Base-by-base conservation (phyloP, 2,797 vertebrate genomes). In the Acomys russatus region DNA sequence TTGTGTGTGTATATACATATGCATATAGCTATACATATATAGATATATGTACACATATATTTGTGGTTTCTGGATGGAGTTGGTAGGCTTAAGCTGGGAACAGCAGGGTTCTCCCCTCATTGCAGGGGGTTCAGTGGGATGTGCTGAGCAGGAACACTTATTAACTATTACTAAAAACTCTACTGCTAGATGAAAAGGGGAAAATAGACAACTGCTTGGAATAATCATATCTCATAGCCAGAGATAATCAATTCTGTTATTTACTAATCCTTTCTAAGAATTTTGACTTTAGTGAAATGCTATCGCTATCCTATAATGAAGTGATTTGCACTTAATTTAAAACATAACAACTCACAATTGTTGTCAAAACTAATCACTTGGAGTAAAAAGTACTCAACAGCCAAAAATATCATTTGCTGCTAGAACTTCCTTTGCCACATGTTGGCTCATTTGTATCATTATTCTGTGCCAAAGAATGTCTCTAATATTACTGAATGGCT, bases 401-500 rank as follows among this genome's bases (percentile, higher is more conserved):
- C 80, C 44, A 87, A 93, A 44, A 44, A 86, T 3, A 9, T 0
- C 94, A 77, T 91, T 97, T 97, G 44, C 56, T 87, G 25, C 79
- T 70, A n/a, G 11, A 70, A 68, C 9, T n/a, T 68, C 18, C n/a
- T 54, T 54, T 64, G n/a, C 59, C n/a, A 83, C 38, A 38, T 63
- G 6, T 49, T 85, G 30, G 30, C 11, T 70, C 44, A 54, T 51
- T 86, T 70, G 20, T 25, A 17, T 51, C 49, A 25, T 25, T 35
- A 7, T 80, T 93, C 93, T 84, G 83, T 28, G 68, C 77, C 78
- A 96, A 63, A 79, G 73, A n/a, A 93, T 98, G 14, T 97, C 92
- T 94, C 90, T 90, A 96, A 96, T 20, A 59, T 96, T 96, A 97
- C 20, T 97, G 91, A 66, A 76, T 15, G 38, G 25, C 95, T 63